A percentile compares a stretch with the other conserved stretches of the same genome.
Conservation (phyloP, 2,113 vertebrate genomes). For the Vulpes lagopus region DNA sequence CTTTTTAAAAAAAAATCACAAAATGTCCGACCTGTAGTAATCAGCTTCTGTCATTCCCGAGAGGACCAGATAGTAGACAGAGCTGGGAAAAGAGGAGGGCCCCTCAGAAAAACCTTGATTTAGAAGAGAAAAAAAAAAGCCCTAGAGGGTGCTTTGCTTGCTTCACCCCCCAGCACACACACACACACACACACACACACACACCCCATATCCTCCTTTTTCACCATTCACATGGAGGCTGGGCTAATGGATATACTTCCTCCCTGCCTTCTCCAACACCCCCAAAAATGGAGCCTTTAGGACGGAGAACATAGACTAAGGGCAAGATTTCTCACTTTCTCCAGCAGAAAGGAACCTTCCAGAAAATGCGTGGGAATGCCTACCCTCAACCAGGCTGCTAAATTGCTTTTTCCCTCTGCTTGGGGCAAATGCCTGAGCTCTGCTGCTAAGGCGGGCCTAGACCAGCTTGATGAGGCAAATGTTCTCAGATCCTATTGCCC, state of each 20-base stretch:
- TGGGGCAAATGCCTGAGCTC: not conserved
- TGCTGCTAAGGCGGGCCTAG: not conserved
- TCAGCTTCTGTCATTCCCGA: not conserved
- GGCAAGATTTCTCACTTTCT: not conserved
- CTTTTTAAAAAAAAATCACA: not conserved
- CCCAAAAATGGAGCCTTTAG: not conserved
- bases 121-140: not conserved
- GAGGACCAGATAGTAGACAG: not conserved
- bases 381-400: not conserved
- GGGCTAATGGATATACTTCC: not conserved
- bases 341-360: not conserved
- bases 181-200: not conserved
- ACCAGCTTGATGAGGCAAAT: not conserved
- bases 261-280: not conserved
- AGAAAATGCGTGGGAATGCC: not conserved
- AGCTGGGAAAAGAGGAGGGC: not conserved
- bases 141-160: not conserved
- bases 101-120: not conserved
- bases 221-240: not conserved
- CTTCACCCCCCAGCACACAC: not conserved
- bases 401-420: not conserved
- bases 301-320: not conserved
- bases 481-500: not conserved
- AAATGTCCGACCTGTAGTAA: not conserved
- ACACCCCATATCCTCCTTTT: not conserved